Conservation (phyloP, 1,140 invertebrate species). For the Cotesia typhae region DNA sequence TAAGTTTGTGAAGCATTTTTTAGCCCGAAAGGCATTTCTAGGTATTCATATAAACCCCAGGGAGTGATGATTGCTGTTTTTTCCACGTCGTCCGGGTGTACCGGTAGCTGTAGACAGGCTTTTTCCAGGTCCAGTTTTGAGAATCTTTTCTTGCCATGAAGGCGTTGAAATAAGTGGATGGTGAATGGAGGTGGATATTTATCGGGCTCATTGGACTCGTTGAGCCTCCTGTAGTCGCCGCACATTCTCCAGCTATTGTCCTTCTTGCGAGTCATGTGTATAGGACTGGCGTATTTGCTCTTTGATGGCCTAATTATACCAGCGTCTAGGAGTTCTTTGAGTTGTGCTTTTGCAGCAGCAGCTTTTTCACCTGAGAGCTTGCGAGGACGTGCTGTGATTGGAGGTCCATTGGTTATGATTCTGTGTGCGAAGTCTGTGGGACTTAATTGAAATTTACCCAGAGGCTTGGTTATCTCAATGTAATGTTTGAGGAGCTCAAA, state of each 20-base stretch:
- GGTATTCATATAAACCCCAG: slow-evolving; percentile 41
- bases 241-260: slow-evolving; percentile 51
- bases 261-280: slow-evolving; percentile 59
- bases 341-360: slow-evolving; percentile 41
- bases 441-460: slow-evolving; percentile 16
- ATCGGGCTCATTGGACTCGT: slow-evolving; percentile 52
- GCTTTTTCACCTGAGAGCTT: slow-evolving; percentile 43
- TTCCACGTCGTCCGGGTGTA: slow-evolving; percentile 44
- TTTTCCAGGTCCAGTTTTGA: slow-evolving; percentile 54
- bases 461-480: slow-evolving; percentile 44
- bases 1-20: slow-evolving; percentile 39
- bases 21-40: slow-evolving; percentile 54
- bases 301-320: slow-evolving; percentile 22
- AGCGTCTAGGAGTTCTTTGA: slow-evolving; percentile 45
- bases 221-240: slow-evolving; percentile 58
- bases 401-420: slow-evolving; percentile 43
- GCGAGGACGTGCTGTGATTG: slow-evolving; percentile 40
- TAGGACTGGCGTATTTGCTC: slow-evolving; percentile 56
- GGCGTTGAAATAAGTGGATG: slow-evolving; percentile 50
- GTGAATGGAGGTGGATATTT: slow-evolving; percentile 46
- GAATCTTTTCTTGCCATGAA: slow-evolving; percentile 51
- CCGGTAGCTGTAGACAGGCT: slow-evolving; percentile 60
- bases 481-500: slow-evolving; percentile 41
- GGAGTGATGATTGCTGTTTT: slow-evolving; percentile 56
- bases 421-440: slow-evolving; percentile 21